phyloP scores from a whole-genome alignment of 2,113 vertebrate genomes.

The Gopherus flavomarginatus region DNA sequence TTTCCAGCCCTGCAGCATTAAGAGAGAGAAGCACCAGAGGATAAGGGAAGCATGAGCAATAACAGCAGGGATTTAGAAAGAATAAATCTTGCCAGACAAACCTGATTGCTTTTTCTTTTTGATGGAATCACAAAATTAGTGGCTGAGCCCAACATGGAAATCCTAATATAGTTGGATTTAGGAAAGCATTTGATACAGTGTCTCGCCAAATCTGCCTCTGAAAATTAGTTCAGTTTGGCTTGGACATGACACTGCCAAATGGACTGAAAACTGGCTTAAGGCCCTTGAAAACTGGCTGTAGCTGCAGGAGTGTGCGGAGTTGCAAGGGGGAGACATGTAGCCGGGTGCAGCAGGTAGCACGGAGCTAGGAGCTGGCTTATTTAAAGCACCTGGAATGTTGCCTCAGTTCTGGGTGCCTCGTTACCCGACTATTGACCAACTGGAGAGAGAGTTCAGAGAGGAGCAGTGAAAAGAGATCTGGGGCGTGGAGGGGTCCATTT shows the following conservation, averaged over 20 bases:
- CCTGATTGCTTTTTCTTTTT: conserved; percentile 74
- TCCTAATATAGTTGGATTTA: conserved; percentile 76
- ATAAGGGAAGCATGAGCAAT: conserved; percentile 72
- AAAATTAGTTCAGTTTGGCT: conserved; percentile 72
- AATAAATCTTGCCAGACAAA: conserved; percentile 74
- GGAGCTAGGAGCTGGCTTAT: not conserved
- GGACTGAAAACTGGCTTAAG: conserved; percentile 56
- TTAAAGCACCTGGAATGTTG: not conserved
- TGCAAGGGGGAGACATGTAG: not conserved
- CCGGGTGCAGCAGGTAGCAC: not conserved
- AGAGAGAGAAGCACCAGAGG: conserved; percentile 65
- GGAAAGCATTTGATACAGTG: conserved; percentile 68
- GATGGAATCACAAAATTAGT: conserved; percentile 73
- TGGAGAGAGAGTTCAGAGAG: not conserved
- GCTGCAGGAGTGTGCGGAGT: not conserved
- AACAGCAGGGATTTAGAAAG: conserved; percentile 71
- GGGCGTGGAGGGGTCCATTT: not conserved
- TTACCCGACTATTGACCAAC: not conserved
- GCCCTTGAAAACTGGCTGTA: conserved; percentile 3
- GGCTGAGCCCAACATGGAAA: conserved; percentile 66
- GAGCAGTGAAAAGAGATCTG: fast-evolving
- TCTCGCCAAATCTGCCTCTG: conserved; percentile 60
- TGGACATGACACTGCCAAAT: conserved; percentile 51
- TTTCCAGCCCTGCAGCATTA: conserved; percentile 67
- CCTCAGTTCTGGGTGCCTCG: not conserved